phyloP scores from a whole-genome alignment of 2,797 vertebrate genomes.

The Sebastes goodei region DNA sequence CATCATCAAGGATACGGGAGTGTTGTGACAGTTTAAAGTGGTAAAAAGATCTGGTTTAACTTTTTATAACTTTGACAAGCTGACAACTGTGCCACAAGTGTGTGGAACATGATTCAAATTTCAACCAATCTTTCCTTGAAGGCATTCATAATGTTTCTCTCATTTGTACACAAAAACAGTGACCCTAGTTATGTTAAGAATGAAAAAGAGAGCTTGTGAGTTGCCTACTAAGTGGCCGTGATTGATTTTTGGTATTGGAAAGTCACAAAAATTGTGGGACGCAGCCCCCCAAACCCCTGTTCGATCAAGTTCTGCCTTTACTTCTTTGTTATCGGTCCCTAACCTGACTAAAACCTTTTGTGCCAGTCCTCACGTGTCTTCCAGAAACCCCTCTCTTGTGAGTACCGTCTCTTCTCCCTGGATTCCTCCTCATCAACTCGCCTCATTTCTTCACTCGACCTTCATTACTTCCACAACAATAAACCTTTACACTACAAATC shows the following conservation, averaged over 20 bases:
- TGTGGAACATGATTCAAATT: neutral
- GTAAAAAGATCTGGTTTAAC: neutral
- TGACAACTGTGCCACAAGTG: neutral
- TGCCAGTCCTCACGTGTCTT: neutral
- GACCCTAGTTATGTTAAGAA: neutral
- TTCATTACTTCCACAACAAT: constrained; percentile 22
- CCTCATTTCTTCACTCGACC: constrained; percentile 27
- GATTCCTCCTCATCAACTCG: constrained; percentile 1
- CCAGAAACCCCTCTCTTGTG: neutral
- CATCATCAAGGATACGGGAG: neutral
- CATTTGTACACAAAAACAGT: neutral
- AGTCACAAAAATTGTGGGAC: neutral
- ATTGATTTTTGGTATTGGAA: neutral
- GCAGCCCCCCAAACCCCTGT: neutral
- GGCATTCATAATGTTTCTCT: neutral
- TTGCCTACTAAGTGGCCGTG: neutral
- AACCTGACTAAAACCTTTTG: neutral
- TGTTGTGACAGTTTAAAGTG: neutral
- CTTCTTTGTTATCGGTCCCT: neutral
- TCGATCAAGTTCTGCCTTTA: neutral
- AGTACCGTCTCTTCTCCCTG: neutral
- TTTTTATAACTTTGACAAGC: neutral
- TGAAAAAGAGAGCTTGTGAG: neutral
- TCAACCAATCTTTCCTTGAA: neutral
- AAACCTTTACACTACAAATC: constrained; percentile 13